Percentiles rank a stretch among this genome's conserved stretches.
Conservation (phyloP, 2,888 invertebrate genomes). For the Koerneria pararmatus region DNA sequence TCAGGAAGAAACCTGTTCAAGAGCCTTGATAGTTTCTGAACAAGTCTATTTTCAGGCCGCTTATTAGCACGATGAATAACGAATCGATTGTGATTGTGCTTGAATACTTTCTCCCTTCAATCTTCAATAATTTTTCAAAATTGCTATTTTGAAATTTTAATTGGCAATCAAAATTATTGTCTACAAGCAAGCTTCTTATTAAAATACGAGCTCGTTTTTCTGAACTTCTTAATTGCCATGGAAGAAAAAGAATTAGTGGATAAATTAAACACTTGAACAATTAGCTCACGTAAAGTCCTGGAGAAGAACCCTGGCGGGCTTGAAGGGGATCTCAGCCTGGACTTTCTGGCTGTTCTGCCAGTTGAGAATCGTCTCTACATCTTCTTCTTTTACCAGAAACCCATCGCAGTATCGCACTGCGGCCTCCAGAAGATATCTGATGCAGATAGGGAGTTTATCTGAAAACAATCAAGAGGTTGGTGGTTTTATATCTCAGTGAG, state of each 20-base stretch:
- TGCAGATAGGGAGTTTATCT: conserved; percentile 77
- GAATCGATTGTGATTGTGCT: no score
- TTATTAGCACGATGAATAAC: no score
- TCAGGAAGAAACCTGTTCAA: no score
- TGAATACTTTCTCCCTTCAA: no score
- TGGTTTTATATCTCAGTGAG: not conserved
- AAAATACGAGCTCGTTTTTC: not conserved
- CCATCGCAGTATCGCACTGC: conserved; percentile 93
- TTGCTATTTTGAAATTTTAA: no score
- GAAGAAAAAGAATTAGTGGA: not conserved
- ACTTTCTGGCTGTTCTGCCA: conserved; percentile 76
- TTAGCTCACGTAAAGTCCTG: conserved; percentile 72
- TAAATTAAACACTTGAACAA: not conserved
- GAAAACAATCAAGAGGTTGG: conserved; percentile 39
- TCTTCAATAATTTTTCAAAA: no score
- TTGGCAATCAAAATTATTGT: no score
- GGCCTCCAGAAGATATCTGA: conserved; percentile 86
- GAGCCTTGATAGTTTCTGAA: no score
- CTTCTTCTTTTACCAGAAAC: conserved; percentile 78
- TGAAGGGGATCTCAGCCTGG: conserved; percentile 84
- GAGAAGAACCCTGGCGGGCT: conserved; percentile 88
- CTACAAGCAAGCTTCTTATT: not conserved
- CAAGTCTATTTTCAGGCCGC: no score
- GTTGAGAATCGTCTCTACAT: conserved; percentile 81
- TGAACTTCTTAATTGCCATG: not conserved